These are phyloP conservation scores for Lacanobia oleracea DNA, from an alignment of 2,888 invertebrate genomes.

Conservation along the genomic window DNA sequence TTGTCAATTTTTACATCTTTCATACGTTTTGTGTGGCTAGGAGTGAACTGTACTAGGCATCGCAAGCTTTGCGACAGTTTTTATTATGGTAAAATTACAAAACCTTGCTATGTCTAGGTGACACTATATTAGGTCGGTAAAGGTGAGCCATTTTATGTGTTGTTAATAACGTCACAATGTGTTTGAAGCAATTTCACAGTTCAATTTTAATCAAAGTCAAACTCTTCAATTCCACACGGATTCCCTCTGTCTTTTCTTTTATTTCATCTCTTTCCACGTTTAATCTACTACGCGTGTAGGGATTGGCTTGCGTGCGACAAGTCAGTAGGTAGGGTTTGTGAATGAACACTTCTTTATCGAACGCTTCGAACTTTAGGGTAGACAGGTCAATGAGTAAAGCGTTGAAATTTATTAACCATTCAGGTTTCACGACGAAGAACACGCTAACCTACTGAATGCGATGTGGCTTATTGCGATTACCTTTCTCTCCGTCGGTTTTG, in stretches of 20 bases:
- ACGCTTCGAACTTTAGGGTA: constrained; percentile 64
- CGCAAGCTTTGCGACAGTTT: constrained; percentile 73
- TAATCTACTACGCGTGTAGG: constrained; percentile 60
- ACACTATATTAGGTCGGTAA: constrained; percentile 80
- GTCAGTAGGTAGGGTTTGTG: constrained; percentile 72
- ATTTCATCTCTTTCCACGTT: constrained; percentile 74
- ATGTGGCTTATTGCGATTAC: constrained; percentile 99
- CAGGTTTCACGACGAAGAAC: constrained; percentile 99
- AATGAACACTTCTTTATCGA: constrained; percentile 68
- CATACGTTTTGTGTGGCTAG: constrained; percentile 69
- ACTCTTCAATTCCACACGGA: constrained; percentile 82
- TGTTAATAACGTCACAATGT: constrained; percentile 73
- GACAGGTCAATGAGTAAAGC: constrained; percentile 80
- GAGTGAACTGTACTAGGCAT: constrained; percentile 73
- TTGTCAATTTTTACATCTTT: constrained; percentile 69
- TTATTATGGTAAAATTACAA: constrained; percentile 20
- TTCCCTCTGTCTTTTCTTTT: constrained; percentile 71
- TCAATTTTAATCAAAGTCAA: constrained; percentile 86
- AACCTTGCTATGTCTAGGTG: constrained; percentile 82
- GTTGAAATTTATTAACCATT: constrained; percentile 88
- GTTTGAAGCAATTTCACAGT: constrained; percentile 79
- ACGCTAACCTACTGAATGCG: constrained; percentile 99
- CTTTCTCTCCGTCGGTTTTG: constrained; percentile 99
- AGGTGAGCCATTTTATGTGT: constrained; percentile 91
- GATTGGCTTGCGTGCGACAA: constrained; percentile 68